Evolutionary conservation across 2,797 vertebrate species (phyloP), one percentile per base, ranked within the genome.

Genomic region (Tragelaphus eurycerus): DNA sequence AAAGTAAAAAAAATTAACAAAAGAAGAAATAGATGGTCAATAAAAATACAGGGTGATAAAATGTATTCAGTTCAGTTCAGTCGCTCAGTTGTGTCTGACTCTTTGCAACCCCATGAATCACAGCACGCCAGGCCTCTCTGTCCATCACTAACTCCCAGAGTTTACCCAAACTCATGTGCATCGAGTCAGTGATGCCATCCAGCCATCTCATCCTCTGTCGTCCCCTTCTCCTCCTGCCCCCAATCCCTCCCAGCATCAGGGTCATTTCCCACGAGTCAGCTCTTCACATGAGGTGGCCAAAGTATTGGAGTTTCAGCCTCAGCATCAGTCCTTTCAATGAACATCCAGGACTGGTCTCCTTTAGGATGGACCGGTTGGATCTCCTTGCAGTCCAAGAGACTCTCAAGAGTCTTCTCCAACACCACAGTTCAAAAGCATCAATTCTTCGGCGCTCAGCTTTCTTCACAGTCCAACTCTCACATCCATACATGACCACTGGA

Each of bases 1-100:
- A 83, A 79, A 84, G 34, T 62, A 76, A 87, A 91, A 94, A 76
- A 93, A 86, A 48, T 76, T 64, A 89, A 71, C 13, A 57, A 67
- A 90, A 87, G 17, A 92, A 95, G 57, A 93, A 93, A 23, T 57
- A 64, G 31, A 64, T 64, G 31, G 31, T 64, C 62, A 64, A 10
- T 64, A 64, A 64, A 17, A 34, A 19, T 64, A 64, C 31, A 64
- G 4, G 31, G 31, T 64, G 31, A 64, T 64, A 17, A 17, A 64
- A 64, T 17, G 8, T 34, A 64, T 19, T 64, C n/a, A 64, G n/a
- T 67, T 64, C 15, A 4, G 7, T 64, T 64, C 62, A 34, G 59
- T 60, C 2, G 0, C 62, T 34, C 62, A 34, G n/a, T 34, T 8
- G 0, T 34, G 16, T 67, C 16, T 0, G 4, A 67, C 17, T 64